phyloP scores from a whole-genome alignment of 2,888 invertebrate genomes.

The Scaptomyza cyrtandrae region DNA sequence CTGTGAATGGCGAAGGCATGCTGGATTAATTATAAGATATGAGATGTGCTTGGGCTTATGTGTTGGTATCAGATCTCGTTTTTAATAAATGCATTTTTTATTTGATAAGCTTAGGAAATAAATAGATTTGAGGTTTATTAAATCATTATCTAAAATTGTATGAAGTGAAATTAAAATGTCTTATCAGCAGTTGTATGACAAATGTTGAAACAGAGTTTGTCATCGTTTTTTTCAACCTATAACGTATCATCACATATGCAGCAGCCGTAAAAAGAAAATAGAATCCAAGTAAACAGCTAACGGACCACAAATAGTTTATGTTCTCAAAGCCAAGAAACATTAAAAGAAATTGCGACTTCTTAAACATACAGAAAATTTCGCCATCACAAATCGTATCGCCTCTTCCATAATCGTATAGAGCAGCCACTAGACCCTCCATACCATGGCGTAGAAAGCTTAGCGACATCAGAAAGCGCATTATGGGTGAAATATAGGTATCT shows the following conservation, averaged over 20 bases:
- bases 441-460: slow-evolving; percentile 93
- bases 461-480: slow-evolving; percentile 92
- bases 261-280: slow-evolving; percentile 88
- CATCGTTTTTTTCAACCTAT: slow-evolving; percentile 88
- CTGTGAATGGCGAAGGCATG: not conserved
- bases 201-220: slow-evolving; percentile 89
- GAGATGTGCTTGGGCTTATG: too few species aligned
- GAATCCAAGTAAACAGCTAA: slow-evolving; percentile 88
- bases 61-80: too few species aligned
- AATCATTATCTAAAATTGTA: slow-evolving; percentile 77
- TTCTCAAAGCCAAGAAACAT: slow-evolving; percentile 90
- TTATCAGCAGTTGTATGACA: slow-evolving; percentile 89
- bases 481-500: slow-evolving; percentile 88
- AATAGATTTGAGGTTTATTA: not conserved
- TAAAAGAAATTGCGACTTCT: slow-evolving; percentile 90
- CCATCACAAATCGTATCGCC: slow-evolving; percentile 90
- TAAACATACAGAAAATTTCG: slow-evolving; percentile 91
- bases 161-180: slow-evolving; percentile 86
- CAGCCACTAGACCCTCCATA: slow-evolving; percentile 91
- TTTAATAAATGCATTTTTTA: not conserved
- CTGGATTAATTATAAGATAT: too few species aligned
- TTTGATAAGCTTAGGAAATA: not conserved
- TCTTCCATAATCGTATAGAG: slow-evolving; percentile 91
- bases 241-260: slow-evolving; percentile 90
- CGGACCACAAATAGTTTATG: slow-evolving; percentile 88